Conservation (phyloP, 2,113 vertebrate species). For the Nesoenas mayeri region DNA sequence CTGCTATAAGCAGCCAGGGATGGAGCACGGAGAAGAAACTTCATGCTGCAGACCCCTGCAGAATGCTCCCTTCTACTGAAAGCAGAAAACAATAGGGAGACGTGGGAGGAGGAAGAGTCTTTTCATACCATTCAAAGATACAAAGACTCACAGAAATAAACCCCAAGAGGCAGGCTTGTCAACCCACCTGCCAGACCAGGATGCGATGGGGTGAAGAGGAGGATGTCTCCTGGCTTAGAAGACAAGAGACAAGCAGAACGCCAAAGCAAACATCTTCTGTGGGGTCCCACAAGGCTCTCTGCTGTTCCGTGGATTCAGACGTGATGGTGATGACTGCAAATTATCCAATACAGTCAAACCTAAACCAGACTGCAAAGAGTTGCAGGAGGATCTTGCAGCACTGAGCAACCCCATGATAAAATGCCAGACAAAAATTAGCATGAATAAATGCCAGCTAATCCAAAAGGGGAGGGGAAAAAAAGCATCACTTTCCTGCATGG, state of each 20-base stretch:
- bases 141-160: conserved; percentile 15
- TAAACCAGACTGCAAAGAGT: background rate
- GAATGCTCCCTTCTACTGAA: background rate
- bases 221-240: background rate
- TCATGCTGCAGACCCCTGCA: background rate
- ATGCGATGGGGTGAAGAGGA: background rate
- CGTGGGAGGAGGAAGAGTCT: conserved; percentile 39
- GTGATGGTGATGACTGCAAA: background rate
- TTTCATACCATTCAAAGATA: background rate
- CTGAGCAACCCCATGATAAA: background rate
- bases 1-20: background rate
- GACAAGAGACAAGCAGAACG: background rate
- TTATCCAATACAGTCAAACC: fast-evolving
- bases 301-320: fast-evolving
- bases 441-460: conserved; percentile 13
- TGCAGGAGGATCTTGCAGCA: background rate
- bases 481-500: background rate
- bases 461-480: background rate
- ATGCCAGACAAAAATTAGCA: conserved; percentile 16
- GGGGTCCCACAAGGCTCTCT: background rate
- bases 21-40: background rate
- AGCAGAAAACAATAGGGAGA: conserved; percentile 24
- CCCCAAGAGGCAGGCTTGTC: background rate
- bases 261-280: background rate
- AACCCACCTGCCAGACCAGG: background rate